phyloP scores from a whole-genome alignment of 1,140 invertebrate species.

The Teleogryllus occipitalis region DNA sequence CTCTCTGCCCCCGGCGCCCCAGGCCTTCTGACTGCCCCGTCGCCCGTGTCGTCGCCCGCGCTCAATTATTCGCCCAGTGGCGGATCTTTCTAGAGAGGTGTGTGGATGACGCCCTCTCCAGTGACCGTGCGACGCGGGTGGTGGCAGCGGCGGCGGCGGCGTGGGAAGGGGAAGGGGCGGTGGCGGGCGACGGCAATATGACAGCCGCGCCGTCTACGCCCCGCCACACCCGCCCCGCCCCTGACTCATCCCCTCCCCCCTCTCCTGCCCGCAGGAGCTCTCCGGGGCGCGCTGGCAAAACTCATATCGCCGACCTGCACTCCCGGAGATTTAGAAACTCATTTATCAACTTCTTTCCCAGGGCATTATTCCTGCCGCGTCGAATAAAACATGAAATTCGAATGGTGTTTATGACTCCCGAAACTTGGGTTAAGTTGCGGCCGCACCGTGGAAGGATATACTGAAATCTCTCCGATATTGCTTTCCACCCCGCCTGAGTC shows the following conservation, averaged over 20 bases:
- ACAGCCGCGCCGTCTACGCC: not conserved
- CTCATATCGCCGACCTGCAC: constrained; percentile 2
- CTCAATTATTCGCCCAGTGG: not conserved
- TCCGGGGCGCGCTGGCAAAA: not conserved
- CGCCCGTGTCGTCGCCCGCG: not conserved
- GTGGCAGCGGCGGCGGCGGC: not conserved
- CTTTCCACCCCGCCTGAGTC: not conserved
- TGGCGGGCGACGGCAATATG: not conserved
- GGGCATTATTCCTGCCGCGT: not conserved
- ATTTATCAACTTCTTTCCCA: constrained; percentile 5
- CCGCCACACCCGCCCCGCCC: not conserved
- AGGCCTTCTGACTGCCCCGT: too few relatives aligned
- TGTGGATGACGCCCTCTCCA: not conserved
- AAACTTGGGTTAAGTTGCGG: not conserved
- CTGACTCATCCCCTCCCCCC: not conserved
- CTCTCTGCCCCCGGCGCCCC: too few relatives aligned
- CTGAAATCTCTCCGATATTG: constrained; percentile 4
- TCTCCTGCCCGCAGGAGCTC: too few relatives aligned
- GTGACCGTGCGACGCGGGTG: not conserved
- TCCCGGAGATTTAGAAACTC: constrained; percentile 1
- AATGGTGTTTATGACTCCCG: constrained; percentile 3
- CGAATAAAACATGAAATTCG: constrained; percentile 5
- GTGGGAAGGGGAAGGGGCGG: too few relatives aligned
- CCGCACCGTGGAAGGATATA: not conserved
- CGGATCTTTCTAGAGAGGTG: too few relatives aligned